phyloP scores from a whole-genome alignment of 2,113 vertebrate genomes.

The Oreochromis aureus region DNA sequence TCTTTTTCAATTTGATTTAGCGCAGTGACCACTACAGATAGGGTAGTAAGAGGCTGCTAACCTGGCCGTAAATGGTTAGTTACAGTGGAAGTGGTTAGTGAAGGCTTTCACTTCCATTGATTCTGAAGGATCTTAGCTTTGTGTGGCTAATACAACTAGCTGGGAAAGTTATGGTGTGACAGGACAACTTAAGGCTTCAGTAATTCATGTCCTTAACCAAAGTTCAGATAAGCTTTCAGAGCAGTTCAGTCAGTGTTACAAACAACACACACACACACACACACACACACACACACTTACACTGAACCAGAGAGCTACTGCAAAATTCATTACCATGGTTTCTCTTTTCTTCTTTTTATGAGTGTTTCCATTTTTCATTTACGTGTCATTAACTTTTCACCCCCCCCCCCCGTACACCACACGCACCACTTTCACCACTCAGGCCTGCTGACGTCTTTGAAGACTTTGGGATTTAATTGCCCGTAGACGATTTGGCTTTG shows the following conservation, averaged over 20 bases:
- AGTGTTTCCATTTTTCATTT: constrained; percentile 58
- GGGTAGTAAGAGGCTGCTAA: neutral
- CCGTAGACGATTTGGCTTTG: constrained; percentile 39
- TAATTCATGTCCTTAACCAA: neutral
- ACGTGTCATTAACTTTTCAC: constrained; percentile 56
- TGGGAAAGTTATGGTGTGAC: neutral
- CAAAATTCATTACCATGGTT: constrained; percentile 1
- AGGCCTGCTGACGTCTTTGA: neutral
- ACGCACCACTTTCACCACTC: neutral
- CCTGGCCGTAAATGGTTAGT: neutral
- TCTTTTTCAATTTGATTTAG: neutral
- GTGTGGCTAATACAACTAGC: neutral
- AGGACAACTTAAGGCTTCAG: neutral
- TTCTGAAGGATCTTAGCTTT: neutral
- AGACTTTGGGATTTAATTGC: constrained; percentile 46
- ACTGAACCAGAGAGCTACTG: neutral
- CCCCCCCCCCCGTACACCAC: neutral
- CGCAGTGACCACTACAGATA: neutral
- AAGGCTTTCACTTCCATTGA: neutral
- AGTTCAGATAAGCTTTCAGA: neutral
- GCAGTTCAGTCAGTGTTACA: neutral
- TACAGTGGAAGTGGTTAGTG: neutral
- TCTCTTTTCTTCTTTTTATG: constrained; percentile 8
- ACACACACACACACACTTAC: neutral
- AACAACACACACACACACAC: neutral